A percentile compares a stretch with the other conserved stretches of the same genome.
Conservation (phyloP, 2,797 vertebrate genomes). For the Paratrypauchen microcephalus region DNA sequence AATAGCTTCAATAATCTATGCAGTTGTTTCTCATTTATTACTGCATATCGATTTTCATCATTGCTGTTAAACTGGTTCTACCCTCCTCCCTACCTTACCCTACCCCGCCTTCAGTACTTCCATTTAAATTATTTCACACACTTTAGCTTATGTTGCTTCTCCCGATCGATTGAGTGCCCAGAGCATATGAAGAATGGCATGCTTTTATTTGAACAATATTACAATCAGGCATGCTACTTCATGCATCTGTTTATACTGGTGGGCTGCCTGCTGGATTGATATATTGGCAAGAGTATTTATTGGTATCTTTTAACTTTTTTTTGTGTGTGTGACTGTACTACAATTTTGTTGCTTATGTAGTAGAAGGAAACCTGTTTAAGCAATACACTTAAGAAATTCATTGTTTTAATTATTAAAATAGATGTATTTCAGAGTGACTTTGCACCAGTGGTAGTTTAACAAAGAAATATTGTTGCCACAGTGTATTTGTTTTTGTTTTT, state of each 20-base stretch:
- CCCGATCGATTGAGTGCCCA: constrained; percentile 70
- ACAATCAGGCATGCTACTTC: constrained; percentile 62
- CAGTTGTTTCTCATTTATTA: constrained; percentile 82
- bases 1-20: constrained; percentile 78
- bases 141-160: constrained; percentile 68
- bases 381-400: too few species aligned
- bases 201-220: constrained; percentile 67
- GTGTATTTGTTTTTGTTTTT: too few species aligned
- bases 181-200: constrained; percentile 60
- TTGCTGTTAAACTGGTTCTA: constrained; percentile 61
- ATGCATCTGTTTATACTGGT: constrained; percentile 44
- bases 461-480: too few species aligned
- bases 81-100: constrained; percentile 7
- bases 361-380: too few species aligned
- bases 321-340: too few species aligned
- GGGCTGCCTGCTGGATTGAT: too few species aligned
- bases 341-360: too few species aligned
- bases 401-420: too few species aligned
- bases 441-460: too few species aligned
- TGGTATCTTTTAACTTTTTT: too few species aligned
- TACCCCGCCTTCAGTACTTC: constrained; percentile 33
- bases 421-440: too few species aligned
- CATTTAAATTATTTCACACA: constrained; percentile 70
- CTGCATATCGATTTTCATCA: constrained; percentile 82
- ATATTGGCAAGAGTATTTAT: too few species aligned